A percentile compares a stretch with the other conserved stretches of the same genome.
These are phyloP conservation scores for Lontra canadensis DNA, from an alignment of 2,113 vertebrate genomes.

Conservation along the genomic window DNA sequence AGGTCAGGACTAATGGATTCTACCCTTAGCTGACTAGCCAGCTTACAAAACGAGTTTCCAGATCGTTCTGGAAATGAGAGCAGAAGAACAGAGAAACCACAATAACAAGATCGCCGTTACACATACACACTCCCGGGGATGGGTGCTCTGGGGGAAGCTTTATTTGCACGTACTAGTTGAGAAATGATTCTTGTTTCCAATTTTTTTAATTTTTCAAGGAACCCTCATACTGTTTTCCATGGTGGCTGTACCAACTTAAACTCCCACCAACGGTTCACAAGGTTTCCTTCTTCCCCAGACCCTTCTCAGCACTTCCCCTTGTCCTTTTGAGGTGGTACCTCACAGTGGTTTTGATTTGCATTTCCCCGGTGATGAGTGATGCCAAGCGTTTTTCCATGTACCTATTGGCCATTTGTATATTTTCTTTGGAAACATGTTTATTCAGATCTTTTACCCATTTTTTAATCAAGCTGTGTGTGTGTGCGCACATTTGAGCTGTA, in stretches of 20 bases:
- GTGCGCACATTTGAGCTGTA: background rate
- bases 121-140: background rate
- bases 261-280: background rate
- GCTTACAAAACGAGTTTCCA: slow-evolving; percentile 1
- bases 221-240: background rate
- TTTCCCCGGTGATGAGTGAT: background rate
- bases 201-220: background rate
- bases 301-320: background rate
- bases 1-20: background rate
- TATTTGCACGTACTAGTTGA: background rate
- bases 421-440: too few relatives aligned
- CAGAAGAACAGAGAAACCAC: background rate
- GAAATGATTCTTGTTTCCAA: background rate
- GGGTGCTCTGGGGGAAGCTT: background rate
- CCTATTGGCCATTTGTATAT: too few relatives aligned
- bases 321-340: background rate
- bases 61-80: background rate
- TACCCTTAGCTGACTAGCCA: background rate
- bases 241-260: background rate
- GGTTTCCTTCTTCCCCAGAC: background rate
- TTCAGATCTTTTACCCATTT: too few relatives aligned
- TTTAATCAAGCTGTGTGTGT: too few relatives aligned
- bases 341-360: background rate
- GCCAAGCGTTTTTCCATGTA: background rate
- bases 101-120: background rate